These are phyloP conservation scores for Geotrupes spiniger DNA, from an alignment of 2,888 invertebrate genomes.

Conservation along the genomic window DNA sequence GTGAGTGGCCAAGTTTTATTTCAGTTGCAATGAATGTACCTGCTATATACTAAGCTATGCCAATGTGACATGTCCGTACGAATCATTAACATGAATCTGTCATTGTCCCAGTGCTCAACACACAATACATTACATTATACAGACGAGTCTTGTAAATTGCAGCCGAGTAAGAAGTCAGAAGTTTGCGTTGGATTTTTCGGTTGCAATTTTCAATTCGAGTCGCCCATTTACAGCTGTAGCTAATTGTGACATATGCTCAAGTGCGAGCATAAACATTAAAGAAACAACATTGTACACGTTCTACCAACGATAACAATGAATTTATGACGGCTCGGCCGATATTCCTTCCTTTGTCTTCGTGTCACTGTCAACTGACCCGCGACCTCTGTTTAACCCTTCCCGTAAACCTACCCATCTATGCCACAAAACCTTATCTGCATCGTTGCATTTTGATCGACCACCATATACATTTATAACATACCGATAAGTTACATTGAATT, in stretches of 20 bases:
- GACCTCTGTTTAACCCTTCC: slow-evolving; percentile 48
- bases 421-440: slow-evolving; percentile 44
- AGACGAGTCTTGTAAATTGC: slow-evolving; percentile 27
- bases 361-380: slow-evolving; percentile 61
- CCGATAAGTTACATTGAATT: slow-evolving; percentile 9
- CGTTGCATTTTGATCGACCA: slow-evolving; percentile 51
- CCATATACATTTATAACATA: slow-evolving; percentile 42
- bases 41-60: slow-evolving; percentile 42
- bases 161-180: slow-evolving; percentile 1
- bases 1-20: slow-evolving; percentile 42
- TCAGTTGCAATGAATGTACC: slow-evolving; percentile 47
- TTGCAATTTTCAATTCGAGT: slow-evolving; percentile 25
- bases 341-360: slow-evolving; percentile 76
- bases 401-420: slow-evolving; percentile 34
- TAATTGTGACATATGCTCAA: slow-evolving; percentile 8
- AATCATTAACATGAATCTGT: slow-evolving; percentile 31
- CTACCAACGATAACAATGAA: slow-evolving; percentile 34
- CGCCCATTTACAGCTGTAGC: slow-evolving; percentile 22
- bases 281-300: slow-evolving; percentile 45
- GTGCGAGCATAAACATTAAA: slow-evolving; percentile 27
- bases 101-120: slow-evolving; percentile 27
- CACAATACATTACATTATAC: slow-evolving; percentile 25
- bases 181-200: background rate
- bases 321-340: slow-evolving; percentile 51
- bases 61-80: slow-evolving; percentile 33